Base-by-base conservation (phyloP, 2,113 vertebrate genomes). In the Hemichromis elongatus region DNA sequence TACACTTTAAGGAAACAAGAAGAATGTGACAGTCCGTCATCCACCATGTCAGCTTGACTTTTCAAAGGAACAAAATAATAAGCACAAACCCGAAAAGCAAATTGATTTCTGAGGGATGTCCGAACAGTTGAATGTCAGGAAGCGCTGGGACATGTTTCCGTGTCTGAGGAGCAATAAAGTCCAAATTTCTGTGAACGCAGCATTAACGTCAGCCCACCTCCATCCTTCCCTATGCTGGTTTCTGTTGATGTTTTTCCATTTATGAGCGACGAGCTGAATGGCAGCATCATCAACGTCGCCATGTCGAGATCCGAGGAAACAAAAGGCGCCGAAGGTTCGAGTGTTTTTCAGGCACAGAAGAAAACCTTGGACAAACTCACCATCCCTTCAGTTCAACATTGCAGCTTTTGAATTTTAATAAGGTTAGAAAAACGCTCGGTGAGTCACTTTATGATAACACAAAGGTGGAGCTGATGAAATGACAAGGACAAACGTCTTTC, bases 161-260 rank as follows among this genome's bases (percentile, higher is more conserved):
- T 78, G 61, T 78, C 24, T 42, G 73, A 84, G n/a, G 54, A 53
- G 14, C 54, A 52, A 47, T n/a, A 18, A 57, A 26, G 30, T 85
- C 70, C 13, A 8, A 24, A 26, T 87, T 81, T 83, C 53, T 89
- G 85, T 89, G 79, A 81, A 6, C 37, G 57, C 85, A 82, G 84
- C 87, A 87, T 13, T 73, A 89, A 80, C 10, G 35, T 9, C n/a
- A 16, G 14, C 63, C 18, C n/a, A 13, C 66, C 37, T 50, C 45
- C 45, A 50, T 8, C 68, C 16, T 75, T 24, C 9, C 42, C 42
- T 3, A 21, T n/a, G 52, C 30, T 66, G 37, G 57, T 30, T 30
- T 30, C 18, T 26, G 9, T 57, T 24, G 3, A 8, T 55, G 80
- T 47, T 26, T 77, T 50, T 40, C 4, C 10, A 37, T 77, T 82